Evolutionary conservation across 2,797 vertebrate species (phyloP).

Genomic region (Paguma larvata): DNA sequence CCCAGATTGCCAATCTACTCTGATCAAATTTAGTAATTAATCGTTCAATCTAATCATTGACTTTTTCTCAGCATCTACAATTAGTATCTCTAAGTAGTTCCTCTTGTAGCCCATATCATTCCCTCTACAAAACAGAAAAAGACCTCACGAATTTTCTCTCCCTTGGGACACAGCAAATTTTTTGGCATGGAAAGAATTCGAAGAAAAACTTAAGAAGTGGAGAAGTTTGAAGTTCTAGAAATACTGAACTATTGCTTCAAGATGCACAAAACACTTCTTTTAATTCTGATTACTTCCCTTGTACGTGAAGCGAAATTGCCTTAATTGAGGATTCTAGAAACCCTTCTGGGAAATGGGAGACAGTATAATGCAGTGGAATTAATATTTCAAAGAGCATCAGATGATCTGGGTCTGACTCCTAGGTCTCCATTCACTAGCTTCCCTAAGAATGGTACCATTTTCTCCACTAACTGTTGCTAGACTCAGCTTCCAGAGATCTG

Average conservation of each 20-base stretch:
- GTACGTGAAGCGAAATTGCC: slow-evolving; percentile 40
- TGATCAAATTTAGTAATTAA: slow-evolving; percentile 62
- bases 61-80: slow-evolving; percentile 37
- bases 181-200: not conserved
- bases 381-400: slow-evolving; percentile 48
- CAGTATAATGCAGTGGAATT: not conserved
- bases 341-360: slow-evolving; percentile 28
- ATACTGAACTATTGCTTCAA: slow-evolving; percentile 33
- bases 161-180: not conserved
- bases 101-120: not conserved
- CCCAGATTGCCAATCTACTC: not conserved
- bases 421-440: no score
- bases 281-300: slow-evolving; percentile 56
- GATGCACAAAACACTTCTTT: slow-evolving; percentile 28
- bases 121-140: slow-evolving; percentile 56
- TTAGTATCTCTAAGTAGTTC: not conserved
- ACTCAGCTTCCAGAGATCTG: not conserved
- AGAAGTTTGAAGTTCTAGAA: slow-evolving; percentile 16
- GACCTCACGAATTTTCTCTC: not conserved
- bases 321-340: slow-evolving; percentile 54
- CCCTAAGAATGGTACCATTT: no score
- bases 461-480: not conserved
- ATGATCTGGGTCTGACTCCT: no score
- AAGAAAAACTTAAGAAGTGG: not conserved
- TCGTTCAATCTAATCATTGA: slow-evolving; percentile 35